These are phyloP conservation scores for Bombus breviceps DNA, from an alignment of 1,140 invertebrate genomes.

Conservation along the genomic window DNA sequence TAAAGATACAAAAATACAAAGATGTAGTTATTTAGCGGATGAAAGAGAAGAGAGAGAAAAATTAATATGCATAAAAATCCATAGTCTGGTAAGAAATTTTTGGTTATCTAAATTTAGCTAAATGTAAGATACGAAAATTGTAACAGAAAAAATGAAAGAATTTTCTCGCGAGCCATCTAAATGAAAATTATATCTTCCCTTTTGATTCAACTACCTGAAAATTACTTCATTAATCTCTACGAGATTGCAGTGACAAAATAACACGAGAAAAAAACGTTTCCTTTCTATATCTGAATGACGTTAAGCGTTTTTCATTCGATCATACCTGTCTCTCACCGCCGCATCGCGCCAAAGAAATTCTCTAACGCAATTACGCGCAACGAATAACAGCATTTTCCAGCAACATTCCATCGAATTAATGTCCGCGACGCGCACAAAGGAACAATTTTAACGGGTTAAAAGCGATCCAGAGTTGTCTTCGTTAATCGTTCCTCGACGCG, in stretches of 20 bases:
- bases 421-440: conserved; percentile 16
- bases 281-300: background rate
- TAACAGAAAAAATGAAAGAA: background rate
- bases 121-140: background rate
- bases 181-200: background rate
- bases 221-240: background rate
- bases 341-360: background rate
- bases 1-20: too few relatives aligned
- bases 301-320: conserved; percentile 4
- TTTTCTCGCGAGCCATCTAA: background rate
- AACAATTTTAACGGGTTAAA: conserved; percentile 24
- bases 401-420: conserved; percentile 16
- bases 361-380: conserved; percentile 1
- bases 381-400: conserved; percentile 5
- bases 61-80: background rate
- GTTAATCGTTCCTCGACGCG: background rate
- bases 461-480: conserved; percentile 16
- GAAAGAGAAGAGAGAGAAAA: too few relatives aligned
- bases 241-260: background rate
- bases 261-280: background rate
- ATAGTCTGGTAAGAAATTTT: background rate
- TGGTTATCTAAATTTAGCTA: background rate
- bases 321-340: background rate
- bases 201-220: background rate
- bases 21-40: too few relatives aligned